These are phyloP conservation scores for Cartodere bifasciata DNA, from an alignment of 2,888 invertebrate genomes.

Conservation along the genomic window DNA sequence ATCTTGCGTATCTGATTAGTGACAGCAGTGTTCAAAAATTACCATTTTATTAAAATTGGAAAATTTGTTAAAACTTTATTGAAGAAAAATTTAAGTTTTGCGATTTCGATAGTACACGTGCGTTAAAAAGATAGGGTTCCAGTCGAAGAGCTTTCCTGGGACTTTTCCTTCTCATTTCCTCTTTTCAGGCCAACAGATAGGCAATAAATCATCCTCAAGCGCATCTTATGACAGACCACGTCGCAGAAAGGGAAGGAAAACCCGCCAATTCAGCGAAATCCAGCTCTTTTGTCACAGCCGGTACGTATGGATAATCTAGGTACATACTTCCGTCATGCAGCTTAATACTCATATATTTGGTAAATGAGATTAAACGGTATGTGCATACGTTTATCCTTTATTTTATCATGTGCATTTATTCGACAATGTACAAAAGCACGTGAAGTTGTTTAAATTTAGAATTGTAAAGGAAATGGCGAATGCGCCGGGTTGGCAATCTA, in stretches of 20 bases:
- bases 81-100: slow-evolving; percentile 9
- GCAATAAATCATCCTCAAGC: slow-evolving; percentile 33
- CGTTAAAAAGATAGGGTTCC: slow-evolving; percentile 23
- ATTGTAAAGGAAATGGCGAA: no score
- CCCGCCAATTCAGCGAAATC: slow-evolving; percentile 39
- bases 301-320: no score
- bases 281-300: slow-evolving; percentile 41
- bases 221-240: slow-evolving; percentile 25
- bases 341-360: slow-evolving; percentile 19
- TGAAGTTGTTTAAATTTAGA: no score
- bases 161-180: slow-evolving; percentile 33
- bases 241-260: slow-evolving; percentile 34
- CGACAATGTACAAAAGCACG: slow-evolving; percentile 1
- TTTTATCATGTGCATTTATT: no score
- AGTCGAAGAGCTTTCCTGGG: slow-evolving; percentile 30
- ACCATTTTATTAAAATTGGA: no score
- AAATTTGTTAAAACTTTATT: slow-evolving; percentile 16
- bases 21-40: no score
- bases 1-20: no score
- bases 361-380: slow-evolving; percentile 25
- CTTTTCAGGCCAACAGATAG: slow-evolving; percentile 32
- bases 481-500: no score
- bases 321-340: slow-evolving; percentile 37
- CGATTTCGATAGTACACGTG: slow-evolving; percentile 21
- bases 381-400: slow-evolving; percentile 24